Evolutionary conservation across 1,140 invertebrate species (phyloP), one percentile per base, ranked within the genome.

Genomic region (Microvelia longipes): DNA sequence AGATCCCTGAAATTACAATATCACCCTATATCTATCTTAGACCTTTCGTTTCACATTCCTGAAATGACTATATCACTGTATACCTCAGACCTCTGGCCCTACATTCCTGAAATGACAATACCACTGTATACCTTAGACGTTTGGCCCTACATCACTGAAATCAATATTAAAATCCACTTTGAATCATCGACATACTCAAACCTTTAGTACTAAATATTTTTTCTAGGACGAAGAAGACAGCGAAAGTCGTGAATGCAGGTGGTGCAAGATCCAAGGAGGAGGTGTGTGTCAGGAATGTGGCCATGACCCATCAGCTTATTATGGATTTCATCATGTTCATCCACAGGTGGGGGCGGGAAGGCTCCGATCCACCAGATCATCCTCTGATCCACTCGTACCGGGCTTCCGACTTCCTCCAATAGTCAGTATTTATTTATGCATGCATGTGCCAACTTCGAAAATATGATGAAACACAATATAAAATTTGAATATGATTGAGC

Each of bases 391-490:
- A 15, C 69, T 74, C 1, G 72, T 78, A 19, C 68, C 73, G 24
- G 68, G 71, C 60, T 74, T 75, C 69, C 70, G 76, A 24, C 73
- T 78, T n/a, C 77, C 77, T 15, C 75, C 75, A 28, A 78, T 78
- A 19, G 77, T 78, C 67, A 75, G 75, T 73, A 64, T 29, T 66
- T 14, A 35, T 13, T 64, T 29, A 19, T 2, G 14, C 29, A 24
- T 69, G 1, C 2, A 27, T 2, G 50, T 60, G 5, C 5, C 2
- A 26, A 68, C 2, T 2, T 19, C n/a, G 14, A 14, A 28, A 28
- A 11, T 15, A 13, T 2, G 28, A 68, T 60, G 2, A 61, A 5
- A 2, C n/a, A 2, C 61, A 61, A 27, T 19, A 14, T 28, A 28
- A n/a, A 28, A 29, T 5, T 5, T 13, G 35, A 60, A n/a, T n/a